These are phyloP conservation scores for Pemphigus obesinymphae DNA, from an alignment of 1,140 invertebrate genomes.

Conservation along the genomic window DNA sequence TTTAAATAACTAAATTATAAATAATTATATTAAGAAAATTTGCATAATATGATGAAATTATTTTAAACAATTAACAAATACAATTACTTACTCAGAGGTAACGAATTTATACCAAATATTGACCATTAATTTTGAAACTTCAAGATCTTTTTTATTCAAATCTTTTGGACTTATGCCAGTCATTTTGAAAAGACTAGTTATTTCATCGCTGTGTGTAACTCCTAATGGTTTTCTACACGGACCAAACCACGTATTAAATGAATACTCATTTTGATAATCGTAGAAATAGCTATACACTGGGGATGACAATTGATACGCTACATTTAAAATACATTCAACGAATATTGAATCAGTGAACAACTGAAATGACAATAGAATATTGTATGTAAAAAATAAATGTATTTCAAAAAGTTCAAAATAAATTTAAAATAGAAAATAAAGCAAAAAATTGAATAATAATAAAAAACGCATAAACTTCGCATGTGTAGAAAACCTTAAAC, in stretches of 20 bases:
- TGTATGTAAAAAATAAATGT: background rate
- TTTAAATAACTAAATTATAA: background rate
- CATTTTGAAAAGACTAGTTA: slow-evolving; percentile 43
- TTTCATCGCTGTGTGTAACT: slow-evolving; percentile 44
- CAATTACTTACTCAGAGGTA: slow-evolving; percentile 29
- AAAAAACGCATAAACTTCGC: no score
- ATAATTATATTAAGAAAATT: no score
- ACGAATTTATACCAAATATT: slow-evolving; percentile 43
- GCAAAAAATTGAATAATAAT: no score
- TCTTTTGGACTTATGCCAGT: background rate
- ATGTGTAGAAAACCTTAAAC: no score
- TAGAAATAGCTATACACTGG: slow-evolving; percentile 16
- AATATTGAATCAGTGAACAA: background rate
- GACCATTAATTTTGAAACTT: slow-evolving; percentile 35
- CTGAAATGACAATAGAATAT: background rate
- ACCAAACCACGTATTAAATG: background rate
- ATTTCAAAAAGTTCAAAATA: no score
- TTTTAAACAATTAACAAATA: background rate
- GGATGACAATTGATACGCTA: background rate
- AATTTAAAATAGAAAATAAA: no score
- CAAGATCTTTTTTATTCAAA: slow-evolving; percentile 8
- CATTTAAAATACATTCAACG: background rate
- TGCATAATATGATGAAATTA: no score
- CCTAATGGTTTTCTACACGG: slow-evolving; percentile 16
- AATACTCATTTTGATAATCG: slow-evolving; percentile 13